These are phyloP conservation scores for Oryzias celebensis DNA, from an alignment of 2,113 vertebrate species.

Conservation along the genomic window DNA sequence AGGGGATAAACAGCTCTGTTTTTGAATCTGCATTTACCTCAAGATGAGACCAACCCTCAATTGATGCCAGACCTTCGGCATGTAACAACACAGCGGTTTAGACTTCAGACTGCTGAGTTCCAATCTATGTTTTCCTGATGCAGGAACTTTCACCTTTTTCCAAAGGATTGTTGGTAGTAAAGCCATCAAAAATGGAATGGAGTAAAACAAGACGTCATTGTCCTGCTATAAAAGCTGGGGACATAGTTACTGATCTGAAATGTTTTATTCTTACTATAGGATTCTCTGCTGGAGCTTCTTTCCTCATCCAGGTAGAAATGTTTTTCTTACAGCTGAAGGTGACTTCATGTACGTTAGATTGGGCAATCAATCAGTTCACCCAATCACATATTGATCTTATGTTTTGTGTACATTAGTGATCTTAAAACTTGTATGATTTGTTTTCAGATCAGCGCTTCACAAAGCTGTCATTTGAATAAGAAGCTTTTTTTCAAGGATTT, in stretches of 20 bases:
- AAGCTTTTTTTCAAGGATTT: too few species aligned
- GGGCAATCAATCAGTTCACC: neutral
- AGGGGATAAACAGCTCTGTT: constrained; percentile 66
- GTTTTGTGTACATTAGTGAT: neutral
- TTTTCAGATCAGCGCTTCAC: too few species aligned
- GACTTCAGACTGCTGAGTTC: neutral
- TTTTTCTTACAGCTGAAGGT: constrained; percentile 1
- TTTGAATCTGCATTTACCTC: constrained; percentile 37
- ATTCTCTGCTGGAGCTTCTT: constrained; percentile 1
- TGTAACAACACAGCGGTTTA: constrained; percentile 17
- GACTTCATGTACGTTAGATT: neutral
- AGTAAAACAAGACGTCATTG: constrained; percentile 1
- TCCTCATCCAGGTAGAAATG: neutral
- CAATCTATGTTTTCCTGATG: constrained; percentile 10
- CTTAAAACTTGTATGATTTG: too few species aligned
- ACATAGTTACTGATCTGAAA: constrained; percentile 12
- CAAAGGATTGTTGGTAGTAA: neutral
- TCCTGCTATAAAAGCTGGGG: constrained; percentile 4
- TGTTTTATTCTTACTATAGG: neutral
- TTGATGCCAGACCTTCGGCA: constrained; percentile 5
- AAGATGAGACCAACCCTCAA: constrained; percentile 18
- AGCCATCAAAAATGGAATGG: neutral
- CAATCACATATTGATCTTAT: neutral
- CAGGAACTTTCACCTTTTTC: neutral
- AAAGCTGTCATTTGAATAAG: too few species aligned